Evolutionary conservation across 2,888 invertebrate genomes (phyloP), one percentile per base, ranked within the genome.

Genomic region (Drosophila parthenogenetica): DNA sequence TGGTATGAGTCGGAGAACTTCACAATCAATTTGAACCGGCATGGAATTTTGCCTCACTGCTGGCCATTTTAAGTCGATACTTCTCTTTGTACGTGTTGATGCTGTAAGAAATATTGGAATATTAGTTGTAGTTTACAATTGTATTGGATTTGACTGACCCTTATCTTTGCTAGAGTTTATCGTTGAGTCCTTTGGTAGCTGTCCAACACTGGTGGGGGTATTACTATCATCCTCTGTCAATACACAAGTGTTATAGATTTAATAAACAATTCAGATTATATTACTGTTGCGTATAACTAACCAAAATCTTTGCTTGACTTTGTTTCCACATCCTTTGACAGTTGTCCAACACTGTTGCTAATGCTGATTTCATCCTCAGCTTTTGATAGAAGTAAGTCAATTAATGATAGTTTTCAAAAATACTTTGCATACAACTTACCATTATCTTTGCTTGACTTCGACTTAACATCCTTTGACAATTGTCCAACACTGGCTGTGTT

Each of bases 11-110:
- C 92, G 84, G 43, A 92, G 90, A 16, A 92, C 78, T 70, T 92
- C 91, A 35, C 90, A 90, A 58, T 92, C 92, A 35, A 92, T 92
- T 89, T 92, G 92, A 0, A 92, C 92, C 2, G 92, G 92, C 92
- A 92, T 92, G 11, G 92, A 91, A 40, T 91, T 89, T 67, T 92
- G 92, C 48, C 92, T 81, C 54, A 85, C 67, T 14, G 86, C 79
- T 5, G 89, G 70, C 90, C 91, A 90, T 50, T 80, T 89, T 5
- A 87, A 62, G 19, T 48, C 55, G 2, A 16, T 29, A 17, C 22
- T 77, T 4, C 54, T 54, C 29, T 51, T 68, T 3, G 50, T 5
- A 1, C 50, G 60, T 2, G 35, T 46, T 3, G 37, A 77, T 84
- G 29, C 7, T 55, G 35, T n/a, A 5, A 48, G 32, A 43, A 42